These are phyloP conservation scores for Cynoglossus semilaevis DNA, from an alignment of 2,113 vertebrate species.

Conservation along the genomic window DNA sequence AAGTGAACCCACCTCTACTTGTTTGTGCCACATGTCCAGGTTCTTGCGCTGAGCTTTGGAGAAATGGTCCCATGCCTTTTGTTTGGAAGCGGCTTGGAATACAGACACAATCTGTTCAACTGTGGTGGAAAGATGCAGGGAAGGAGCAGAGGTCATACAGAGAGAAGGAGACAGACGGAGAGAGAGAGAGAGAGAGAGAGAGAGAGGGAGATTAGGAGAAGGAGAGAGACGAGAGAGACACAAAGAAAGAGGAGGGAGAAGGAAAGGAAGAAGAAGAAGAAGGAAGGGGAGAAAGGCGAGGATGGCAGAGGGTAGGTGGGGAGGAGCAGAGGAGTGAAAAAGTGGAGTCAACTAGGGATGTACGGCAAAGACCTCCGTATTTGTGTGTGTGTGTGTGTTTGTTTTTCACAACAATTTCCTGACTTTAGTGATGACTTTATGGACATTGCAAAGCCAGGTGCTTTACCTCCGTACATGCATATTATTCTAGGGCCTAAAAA, in stretches of 20 bases:
- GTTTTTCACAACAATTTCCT: not conserved
- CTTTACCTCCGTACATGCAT: too few relatives aligned
- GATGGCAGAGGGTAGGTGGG: slow-evolving; percentile 80
- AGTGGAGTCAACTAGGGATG: slow-evolving; percentile 86
- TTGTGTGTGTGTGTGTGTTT: slow-evolving; percentile 22
- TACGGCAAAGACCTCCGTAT: slow-evolving; percentile 49
- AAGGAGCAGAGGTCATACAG: slow-evolving; percentile 83
- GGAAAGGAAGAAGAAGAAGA: slow-evolving; percentile 63
- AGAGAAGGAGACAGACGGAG: slow-evolving; percentile 67
- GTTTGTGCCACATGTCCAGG: slow-evolving; percentile 98
- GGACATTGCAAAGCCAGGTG: too few relatives aligned
- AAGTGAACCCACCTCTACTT: slow-evolving; percentile 92
- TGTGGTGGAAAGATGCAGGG: slow-evolving; percentile 82
- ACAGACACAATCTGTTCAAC: slow-evolving; percentile 99
- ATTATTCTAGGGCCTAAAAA: too few relatives aligned
- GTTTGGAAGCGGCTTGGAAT: slow-evolving; percentile 99
- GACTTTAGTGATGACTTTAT: too few relatives aligned
- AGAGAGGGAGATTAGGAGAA: slow-evolving; percentile 67
- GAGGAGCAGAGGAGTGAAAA: slow-evolving; percentile 90
- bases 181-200: slow-evolving; percentile 68
- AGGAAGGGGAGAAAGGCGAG: slow-evolving; percentile 25
- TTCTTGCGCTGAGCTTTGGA: slow-evolving; percentile 99
- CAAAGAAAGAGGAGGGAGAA: slow-evolving; percentile 66
- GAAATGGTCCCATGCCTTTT: slow-evolving; percentile 99
- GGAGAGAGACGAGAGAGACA: slow-evolving; percentile 56